Conservation (phyloP, 2,113 vertebrate species). For the Merops nubicus region DNA sequence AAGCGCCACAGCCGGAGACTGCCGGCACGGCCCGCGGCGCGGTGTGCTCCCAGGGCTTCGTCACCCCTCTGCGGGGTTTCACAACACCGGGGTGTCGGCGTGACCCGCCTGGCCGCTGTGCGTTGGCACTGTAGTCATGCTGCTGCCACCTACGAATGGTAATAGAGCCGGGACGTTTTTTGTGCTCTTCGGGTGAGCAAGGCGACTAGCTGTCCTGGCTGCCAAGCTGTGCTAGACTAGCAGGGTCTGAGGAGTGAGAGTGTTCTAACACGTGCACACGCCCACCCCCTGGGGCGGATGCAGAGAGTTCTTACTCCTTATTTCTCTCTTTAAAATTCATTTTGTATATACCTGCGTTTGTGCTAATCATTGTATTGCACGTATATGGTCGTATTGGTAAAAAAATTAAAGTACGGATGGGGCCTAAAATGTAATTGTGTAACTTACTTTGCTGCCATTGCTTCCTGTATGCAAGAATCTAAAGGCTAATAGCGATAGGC, state of each 20-base stretch:
- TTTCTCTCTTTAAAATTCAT: not conserved
- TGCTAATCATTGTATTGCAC: not conserved
- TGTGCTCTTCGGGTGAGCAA: not conserved
- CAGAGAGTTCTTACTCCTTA: not conserved
- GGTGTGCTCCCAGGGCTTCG: not conserved
- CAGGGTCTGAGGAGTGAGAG: not conserved
- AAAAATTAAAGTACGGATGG: not conserved
- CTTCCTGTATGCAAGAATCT: not conserved
- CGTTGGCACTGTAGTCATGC: not conserved
- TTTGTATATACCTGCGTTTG: not conserved
- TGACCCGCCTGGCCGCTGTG: not conserved
- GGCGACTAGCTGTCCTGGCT: not conserved
- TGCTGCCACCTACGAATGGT: not conserved
- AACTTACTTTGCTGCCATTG: fast-evolving
- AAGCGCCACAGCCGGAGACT: too few species aligned
- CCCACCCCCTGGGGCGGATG: too few species aligned
- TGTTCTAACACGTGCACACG: fast-evolving
- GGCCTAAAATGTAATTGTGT: not conserved
- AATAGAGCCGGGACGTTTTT: not conserved
- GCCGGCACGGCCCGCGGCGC: too few species aligned
- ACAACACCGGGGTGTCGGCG: not conserved
- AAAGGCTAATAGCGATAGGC: not conserved
- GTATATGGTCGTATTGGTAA: fast-evolving
- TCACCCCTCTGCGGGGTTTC: not conserved
- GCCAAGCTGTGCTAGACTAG: not conserved